Conservation (phyloP, 2,797 vertebrate genomes). For the Karalla daura region DNA sequence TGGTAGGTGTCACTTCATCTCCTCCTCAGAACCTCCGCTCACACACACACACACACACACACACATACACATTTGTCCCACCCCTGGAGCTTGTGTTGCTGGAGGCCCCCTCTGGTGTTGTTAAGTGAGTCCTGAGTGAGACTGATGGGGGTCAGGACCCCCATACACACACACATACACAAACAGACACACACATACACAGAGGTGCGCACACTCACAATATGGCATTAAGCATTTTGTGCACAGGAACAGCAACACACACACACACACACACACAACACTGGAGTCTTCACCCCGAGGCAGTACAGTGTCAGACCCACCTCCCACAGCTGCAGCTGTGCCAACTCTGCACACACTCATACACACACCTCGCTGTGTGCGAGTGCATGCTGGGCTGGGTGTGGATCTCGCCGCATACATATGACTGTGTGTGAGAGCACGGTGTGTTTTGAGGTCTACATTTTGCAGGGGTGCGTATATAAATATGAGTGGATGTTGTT, state of each 20-base stretch:
- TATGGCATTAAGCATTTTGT: constrained; percentile 32
- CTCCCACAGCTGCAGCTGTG: constrained; percentile 51
- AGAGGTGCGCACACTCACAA: not conserved
- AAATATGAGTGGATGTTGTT: not conserved
- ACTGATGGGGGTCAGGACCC: constrained; percentile 84
- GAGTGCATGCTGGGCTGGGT: constrained; percentile 17
- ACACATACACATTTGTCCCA: not conserved
- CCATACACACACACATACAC: constrained; percentile 43
- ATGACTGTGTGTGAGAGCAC: not conserved
- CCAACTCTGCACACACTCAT: constrained; percentile 25
- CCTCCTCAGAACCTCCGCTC: not conserved
- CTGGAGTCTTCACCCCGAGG: constrained; percentile 53
- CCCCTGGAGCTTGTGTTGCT: constrained; percentile 49
- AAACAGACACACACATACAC: constrained; percentile 38
- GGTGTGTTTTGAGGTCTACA: not conserved
- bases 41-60: constrained; percentile 5
- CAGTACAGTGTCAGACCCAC: constrained; percentile 49
- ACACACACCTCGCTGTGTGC: not conserved
- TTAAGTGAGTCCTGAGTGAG: constrained; percentile 85
- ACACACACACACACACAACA: constrained; percentile 7
- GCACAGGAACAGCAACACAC: constrained; percentile 10
- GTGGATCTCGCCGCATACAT: not conserved
- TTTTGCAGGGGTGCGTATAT: not conserved
- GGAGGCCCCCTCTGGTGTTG: constrained; percentile 76
- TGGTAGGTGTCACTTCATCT: not conserved